Evolutionary conservation across 2,888 invertebrate species (phyloP).

Genomic region (Drosophila falleni): DNA sequence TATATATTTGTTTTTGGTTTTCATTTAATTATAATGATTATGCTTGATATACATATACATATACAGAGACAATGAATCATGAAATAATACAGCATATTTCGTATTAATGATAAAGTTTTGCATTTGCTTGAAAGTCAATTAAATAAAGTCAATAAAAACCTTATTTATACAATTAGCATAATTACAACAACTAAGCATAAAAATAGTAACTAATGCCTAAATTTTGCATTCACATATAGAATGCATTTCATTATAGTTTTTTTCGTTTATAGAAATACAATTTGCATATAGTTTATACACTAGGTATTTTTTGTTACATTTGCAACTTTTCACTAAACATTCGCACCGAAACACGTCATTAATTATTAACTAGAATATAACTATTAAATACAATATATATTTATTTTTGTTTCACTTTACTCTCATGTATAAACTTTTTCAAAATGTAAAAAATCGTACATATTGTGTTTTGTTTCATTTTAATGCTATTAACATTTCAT

Average conservation of each 20-base stretch:
- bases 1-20: conserved; percentile 45
- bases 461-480: conserved; percentile 27
- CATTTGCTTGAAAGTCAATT: conserved; percentile 28
- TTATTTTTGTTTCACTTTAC: conserved; percentile 18
- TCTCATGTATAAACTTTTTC: conserved; percentile 71
- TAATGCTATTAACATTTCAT: conserved; percentile 46
- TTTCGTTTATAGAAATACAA: conserved; percentile 8
- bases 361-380: conserved; percentile 64
- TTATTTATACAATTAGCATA: conserved; percentile 55
- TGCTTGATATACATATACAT: conserved; percentile 47
- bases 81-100: conserved; percentile 62
- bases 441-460: conserved; percentile 77
- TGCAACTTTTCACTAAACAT: conserved; percentile 47
- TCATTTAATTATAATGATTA: conserved; percentile 50
- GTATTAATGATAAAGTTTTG: conserved; percentile 29
- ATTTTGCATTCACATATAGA: conserved; percentile 35
- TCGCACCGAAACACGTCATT: conserved; percentile 41
- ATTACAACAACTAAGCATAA: conserved; percentile 52
- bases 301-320: conserved; percentile 31
- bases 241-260: conserved; percentile 22
- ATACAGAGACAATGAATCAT: conserved; percentile 58
- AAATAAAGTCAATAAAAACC: conserved; percentile 52
- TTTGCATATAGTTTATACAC: conserved; percentile 39
- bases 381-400: conserved; percentile 58
- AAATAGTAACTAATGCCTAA: conserved; percentile 61